Conservation (phyloP, 35 echinoderm and acorn worm genomes). For the Holothuria glaberrima region DNA sequence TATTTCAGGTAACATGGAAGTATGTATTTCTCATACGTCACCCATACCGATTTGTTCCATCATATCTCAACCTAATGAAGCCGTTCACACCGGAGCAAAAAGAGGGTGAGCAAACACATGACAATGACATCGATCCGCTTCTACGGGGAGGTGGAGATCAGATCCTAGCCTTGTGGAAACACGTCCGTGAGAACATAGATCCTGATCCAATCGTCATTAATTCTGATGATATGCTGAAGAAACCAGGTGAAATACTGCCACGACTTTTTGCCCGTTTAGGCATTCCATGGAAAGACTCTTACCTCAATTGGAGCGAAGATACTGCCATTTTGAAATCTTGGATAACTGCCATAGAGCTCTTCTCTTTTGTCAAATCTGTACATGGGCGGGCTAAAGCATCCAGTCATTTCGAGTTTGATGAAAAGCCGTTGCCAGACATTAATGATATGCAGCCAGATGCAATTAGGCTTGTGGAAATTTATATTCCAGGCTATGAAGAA, state of each 20-base stretch:
- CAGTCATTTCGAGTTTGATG: background rate
- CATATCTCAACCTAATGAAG: too few species aligned
- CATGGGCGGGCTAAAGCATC: background rate
- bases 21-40: too few species aligned
- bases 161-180: background rate
- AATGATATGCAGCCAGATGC: background rate
- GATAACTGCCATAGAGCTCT: background rate
- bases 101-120: too few species aligned
- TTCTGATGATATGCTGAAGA: background rate
- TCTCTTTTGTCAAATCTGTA: background rate
- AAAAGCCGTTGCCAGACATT: background rate
- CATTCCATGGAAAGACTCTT: conserved; percentile 36
- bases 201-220: background rate
- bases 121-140: background rate
- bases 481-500: conserved; percentile 20
- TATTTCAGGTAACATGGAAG: too few species aligned
- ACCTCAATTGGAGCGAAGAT: background rate
- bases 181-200: conserved; percentile 8
- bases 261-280: background rate
- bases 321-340: background rate
- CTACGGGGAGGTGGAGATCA: background rate
- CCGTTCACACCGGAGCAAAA: too few species aligned
- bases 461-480: background rate
- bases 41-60: too few species aligned
- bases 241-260: conserved; percentile 13